Percentiles rank a stretch among this genome's conserved stretches.
Conservation (phyloP, 2,113 vertebrate species). For the Apodemus speciosus region DNA sequence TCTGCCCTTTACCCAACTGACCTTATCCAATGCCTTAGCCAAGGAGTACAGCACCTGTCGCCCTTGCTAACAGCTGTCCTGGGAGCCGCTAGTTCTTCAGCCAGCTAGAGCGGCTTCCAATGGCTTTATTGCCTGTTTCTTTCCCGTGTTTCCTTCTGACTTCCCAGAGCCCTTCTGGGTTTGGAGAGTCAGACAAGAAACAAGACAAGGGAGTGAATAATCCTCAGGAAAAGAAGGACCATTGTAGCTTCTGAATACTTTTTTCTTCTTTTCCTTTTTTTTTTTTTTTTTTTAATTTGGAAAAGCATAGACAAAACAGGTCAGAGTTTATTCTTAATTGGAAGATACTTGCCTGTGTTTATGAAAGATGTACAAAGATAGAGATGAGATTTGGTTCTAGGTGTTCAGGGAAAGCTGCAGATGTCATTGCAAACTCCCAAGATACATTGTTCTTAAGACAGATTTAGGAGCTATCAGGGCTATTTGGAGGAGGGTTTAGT, state of each 20-base stretch:
- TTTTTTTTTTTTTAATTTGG: conserved; percentile 6
- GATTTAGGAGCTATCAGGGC: conserved; percentile 57
- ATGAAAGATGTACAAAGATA: conserved; percentile 48
- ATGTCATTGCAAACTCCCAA: conserved; percentile 18
- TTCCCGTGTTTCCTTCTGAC: conserved; percentile 64
- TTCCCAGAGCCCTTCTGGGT: conserved; percentile 59
- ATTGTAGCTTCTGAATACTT: conserved; percentile 72
- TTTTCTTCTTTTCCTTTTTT: too few relatives aligned
- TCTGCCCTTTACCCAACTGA: conserved; percentile 58
- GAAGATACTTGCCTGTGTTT: conserved; percentile 60
- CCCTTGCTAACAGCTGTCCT: conserved; percentile 63
- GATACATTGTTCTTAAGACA: conserved; percentile 63
- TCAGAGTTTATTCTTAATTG: conserved; percentile 58
- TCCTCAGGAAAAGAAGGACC: conserved; percentile 80
- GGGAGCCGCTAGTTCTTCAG: conserved; percentile 74
- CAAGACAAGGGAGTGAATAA: conserved; percentile 72
- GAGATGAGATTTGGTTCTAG: conserved; percentile 57
- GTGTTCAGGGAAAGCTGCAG: conserved; percentile 61
- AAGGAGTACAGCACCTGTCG: conserved; percentile 67
- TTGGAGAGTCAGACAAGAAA: conserved; percentile 72
- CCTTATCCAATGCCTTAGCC: conserved; percentile 78
- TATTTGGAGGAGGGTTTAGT: conserved; percentile 58
- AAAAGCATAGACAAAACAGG: conserved; percentile 56
- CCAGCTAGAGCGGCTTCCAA: conserved; percentile 57
- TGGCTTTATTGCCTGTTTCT: conserved; percentile 69